phyloP scores from a whole-genome alignment of 2,888 invertebrate species.

The Tineola bisselliella region DNA sequence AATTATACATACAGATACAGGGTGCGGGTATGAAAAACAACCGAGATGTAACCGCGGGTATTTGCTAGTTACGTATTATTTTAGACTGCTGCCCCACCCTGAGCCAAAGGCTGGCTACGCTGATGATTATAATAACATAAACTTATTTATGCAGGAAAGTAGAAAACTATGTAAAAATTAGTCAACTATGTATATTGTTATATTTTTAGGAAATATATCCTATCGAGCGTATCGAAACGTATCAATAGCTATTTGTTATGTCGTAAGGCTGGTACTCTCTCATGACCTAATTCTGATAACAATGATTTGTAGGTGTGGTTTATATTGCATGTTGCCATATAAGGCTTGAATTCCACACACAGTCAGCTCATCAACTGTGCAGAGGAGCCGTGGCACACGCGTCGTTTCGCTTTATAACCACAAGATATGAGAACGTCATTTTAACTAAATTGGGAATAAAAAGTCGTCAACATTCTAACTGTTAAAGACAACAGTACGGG shows the following conservation, averaged over 20 bases:
- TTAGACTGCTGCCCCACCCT: too few species aligned
- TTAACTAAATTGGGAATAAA: neutral
- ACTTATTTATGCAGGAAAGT: too few species aligned
- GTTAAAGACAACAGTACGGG: neutral
- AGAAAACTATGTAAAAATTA: neutral
- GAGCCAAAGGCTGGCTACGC: too few species aligned
- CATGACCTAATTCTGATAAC: conserved; percentile 2
- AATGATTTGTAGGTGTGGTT: neutral
- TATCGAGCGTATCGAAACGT: neutral
- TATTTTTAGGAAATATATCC: neutral
- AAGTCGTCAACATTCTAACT: neutral
- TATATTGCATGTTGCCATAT: conserved; percentile 35
- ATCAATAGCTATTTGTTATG: neutral
- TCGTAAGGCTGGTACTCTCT: neutral
- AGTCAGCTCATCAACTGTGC: conserved; percentile 29
- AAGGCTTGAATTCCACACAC: conserved; percentile 46
- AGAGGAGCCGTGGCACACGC: conserved; percentile 35
- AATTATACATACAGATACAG: too few species aligned
- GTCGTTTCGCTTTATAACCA: conserved; percentile 8
- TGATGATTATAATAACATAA: too few species aligned
- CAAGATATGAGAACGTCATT: neutral
- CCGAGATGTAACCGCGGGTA: too few species aligned
- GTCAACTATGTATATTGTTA: neutral
- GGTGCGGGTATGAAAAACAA: too few species aligned
- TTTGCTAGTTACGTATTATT: too few species aligned